Evolutionary conservation across 2,797 vertebrate species (phyloP).

Genomic region (Uromys caudimaculatus): DNA sequence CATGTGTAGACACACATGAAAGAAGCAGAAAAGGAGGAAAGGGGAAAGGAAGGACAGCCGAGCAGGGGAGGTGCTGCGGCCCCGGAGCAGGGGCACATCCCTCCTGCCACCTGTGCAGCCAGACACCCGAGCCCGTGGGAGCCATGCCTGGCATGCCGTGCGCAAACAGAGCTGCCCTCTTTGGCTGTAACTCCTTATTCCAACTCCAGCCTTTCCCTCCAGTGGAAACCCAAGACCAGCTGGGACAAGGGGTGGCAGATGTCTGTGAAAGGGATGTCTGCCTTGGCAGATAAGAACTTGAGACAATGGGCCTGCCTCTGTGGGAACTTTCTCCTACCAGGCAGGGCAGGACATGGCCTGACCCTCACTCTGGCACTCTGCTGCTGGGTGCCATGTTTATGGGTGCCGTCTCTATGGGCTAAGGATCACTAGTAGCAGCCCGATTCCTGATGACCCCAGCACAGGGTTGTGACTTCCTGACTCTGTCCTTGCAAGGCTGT

Average conservation of each 20-base stretch:
- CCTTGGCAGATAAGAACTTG: background rate
- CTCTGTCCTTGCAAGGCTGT: background rate
- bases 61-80: background rate
- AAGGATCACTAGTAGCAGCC: background rate
- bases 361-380: background rate
- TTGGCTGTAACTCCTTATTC: background rate
- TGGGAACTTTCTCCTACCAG: background rate
- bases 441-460: background rate
- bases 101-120: slow-evolving; percentile 52
- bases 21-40: accelerated
- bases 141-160: background rate
- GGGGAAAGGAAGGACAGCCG: accelerated
- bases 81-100: background rate
- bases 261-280: slow-evolving; percentile 70
- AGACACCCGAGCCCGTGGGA: slow-evolving; percentile 65
- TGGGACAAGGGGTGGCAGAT: slow-evolving; percentile 73
- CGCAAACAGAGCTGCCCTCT: slow-evolving; percentile 39
- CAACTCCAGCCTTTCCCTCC: background rate
- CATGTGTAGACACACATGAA: background rate
- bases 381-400: background rate
- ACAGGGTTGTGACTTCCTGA: background rate
- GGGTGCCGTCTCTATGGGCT: background rate
- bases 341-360: background rate
- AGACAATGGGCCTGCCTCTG: background rate
- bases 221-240: slow-evolving; percentile 41